Evolutionary conservation across 1,140 invertebrate genomes (phyloP).

Genomic region (Daktulosphaira vitifoliae): DNA sequence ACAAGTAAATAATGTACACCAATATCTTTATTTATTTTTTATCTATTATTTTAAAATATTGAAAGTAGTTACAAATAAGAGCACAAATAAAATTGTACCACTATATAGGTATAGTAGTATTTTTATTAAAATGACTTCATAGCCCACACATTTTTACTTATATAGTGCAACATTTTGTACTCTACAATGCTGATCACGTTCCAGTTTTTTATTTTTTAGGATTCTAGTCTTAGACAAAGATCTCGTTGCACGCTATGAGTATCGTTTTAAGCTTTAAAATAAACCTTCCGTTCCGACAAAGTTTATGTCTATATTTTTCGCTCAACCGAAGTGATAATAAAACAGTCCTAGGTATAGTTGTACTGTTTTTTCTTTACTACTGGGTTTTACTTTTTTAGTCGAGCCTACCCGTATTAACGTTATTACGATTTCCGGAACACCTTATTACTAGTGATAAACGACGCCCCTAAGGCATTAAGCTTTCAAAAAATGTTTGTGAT

Average conservation of each 20-base stretch:
- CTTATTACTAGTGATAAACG: slow-evolving; percentile 33
- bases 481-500: slow-evolving; percentile 17
- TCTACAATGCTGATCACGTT: slow-evolving; percentile 7
- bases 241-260: slow-evolving; percentile 1
- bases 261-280: slow-evolving; percentile 26
- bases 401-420: slow-evolving; percentile 19
- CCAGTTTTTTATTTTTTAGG: neutral
- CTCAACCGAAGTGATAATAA: slow-evolving; percentile 13
- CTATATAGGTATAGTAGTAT: no score
- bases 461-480: slow-evolving; percentile 15
- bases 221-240: slow-evolving; percentile 9
- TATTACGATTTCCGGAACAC: slow-evolving; percentile 20
- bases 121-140: no score
- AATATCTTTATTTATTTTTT: no score
- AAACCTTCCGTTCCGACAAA: slow-evolving; percentile 13
- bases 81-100: no score
- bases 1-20: no score
- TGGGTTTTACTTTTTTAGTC: slow-evolving; percentile 6
- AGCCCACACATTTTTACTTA: neutral
- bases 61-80: no score
- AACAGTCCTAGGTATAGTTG: slow-evolving; percentile 1
- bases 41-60: no score
- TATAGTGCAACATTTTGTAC: neutral
- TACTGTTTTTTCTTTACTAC: neutral
- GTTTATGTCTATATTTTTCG: slow-evolving; percentile 8